Base-by-base conservation (phyloP, 2,888 invertebrate species). In the Chrysolina oricalcia region DNA sequence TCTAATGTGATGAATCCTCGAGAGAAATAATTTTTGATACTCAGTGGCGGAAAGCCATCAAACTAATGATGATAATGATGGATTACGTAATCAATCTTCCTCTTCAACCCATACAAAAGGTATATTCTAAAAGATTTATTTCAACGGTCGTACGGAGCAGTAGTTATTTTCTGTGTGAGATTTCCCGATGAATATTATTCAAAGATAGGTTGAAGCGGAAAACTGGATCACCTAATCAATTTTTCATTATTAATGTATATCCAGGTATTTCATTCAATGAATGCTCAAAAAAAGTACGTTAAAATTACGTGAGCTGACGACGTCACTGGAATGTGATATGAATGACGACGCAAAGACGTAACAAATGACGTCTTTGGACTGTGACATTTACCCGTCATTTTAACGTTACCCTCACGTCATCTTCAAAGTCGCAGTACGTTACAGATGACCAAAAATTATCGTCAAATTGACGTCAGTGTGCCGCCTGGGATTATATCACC, bases 301-400 rank as follows among this genome's bases (percentile, higher is more conserved):
- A 15, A 13, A 46, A 6, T 46, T n/a, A 46, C 46, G 46, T 46
- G 15, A 46, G 13, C 46, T 46, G 35, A 15, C 6, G n/a, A 46
- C 13, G 46, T 15, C 46, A 15, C 46, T 46, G 46, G n/a, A 6
- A 46, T n/a, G 5, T 15, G n/a, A 46, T 15, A 46, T 15, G 13
- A 4, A 4, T 0, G 46, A 15, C 46, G n/a, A 46, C 13, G n/a
- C n/a, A n/a, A 46, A 15, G 46, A 46, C 46, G 46, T 46, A 4
- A 46, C 46, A 46, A 46, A 46, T 15, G 13, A 46, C 46, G 46
- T 46, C 46, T 46, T 46, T 46, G 46, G 46, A n/a, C 46, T 46
- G 46, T 46, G 46, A 46, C 46, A 46, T 46, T 46, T 46, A n/a
- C 46, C 13, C n/a, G 46, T 46, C 46, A 46, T 46, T 46, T n/a